Conservation (phyloP, 92 coral and sea anemone genomes). For the Virgularia gustaviana region DNA sequence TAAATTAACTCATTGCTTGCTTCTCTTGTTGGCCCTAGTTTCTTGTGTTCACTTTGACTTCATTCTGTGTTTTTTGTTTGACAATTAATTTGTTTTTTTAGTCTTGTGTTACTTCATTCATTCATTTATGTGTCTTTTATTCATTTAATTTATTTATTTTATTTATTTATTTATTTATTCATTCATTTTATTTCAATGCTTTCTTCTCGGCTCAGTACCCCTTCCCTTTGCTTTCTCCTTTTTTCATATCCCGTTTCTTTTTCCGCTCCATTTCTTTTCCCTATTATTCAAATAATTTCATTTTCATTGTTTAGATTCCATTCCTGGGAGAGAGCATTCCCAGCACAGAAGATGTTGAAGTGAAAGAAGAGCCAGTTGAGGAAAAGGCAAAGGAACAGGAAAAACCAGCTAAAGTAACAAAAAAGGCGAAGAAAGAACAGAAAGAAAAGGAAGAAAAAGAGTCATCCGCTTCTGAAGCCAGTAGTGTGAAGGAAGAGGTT, state of each 20-base stretch:
- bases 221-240: too few species aligned
- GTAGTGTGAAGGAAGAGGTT: background rate
- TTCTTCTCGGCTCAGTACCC: too few species aligned
- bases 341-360: background rate
- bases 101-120: too few species aligned
- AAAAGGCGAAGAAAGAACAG: background rate
- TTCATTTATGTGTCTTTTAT: too few species aligned
- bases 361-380: background rate
- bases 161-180: too few species aligned
- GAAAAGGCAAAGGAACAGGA: constrained; percentile 5
- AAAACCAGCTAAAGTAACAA: background rate
- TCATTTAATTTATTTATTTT: too few species aligned
- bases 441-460: background rate
- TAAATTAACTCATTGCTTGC: too few species aligned
- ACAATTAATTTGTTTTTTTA: too few species aligned
- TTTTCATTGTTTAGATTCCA: background rate
- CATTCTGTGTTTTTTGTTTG: too few species aligned
- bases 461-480: background rate
- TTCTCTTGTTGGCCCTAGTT: too few species aligned
- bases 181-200: too few species aligned
- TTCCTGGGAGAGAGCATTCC: background rate
- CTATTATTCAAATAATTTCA: background rate
- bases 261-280: background rate
- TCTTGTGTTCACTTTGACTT: too few species aligned
- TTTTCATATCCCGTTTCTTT: background rate